Evolutionary conservation across 2,113 vertebrate genomes (phyloP), one percentile per base, ranked within the genome.

Genomic region (Cyprinus carpio): DNA sequence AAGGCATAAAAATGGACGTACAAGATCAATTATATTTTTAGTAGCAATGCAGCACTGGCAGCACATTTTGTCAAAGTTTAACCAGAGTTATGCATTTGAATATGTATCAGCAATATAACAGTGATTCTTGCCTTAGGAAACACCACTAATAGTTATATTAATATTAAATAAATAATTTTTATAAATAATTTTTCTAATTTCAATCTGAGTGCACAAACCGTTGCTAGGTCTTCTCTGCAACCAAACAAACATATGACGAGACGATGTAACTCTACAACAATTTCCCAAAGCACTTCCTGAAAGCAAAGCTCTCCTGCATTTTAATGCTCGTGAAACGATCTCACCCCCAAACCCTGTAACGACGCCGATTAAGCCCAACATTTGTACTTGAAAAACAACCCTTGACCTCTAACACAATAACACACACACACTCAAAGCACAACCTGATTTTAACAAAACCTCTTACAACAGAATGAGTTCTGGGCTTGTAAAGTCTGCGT

Each of bases 251-350:
- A 75, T 49, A 49, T 49, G 13, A 43, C 40, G 8, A 27, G 37
- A 67, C 43, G 83, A 84, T 12, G 58, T 18, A 69, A 69, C 40
- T 49, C 75, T 0, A 40, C 64, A 13, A 31, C 10, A 49, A 81
- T 71, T 69, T 49, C 78, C 75, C 58, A 75, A 49, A 75, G n/a
- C 72, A 85, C 82, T 83, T 74, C 80, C 72, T 69, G 25, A 8
- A 34, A 80, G 16, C 77, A 64, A 80, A 80, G 72, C 72, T 75
- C 67, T 56, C 12, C 77, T 51, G 74, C 49, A 81, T 43, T 77
- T 54, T 27, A 20, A 43, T 62, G 46, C 56, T 65, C 62, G 25
- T 23, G 62, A 67, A 75, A 75, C 64, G 54, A 84, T 75, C 49
- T 20, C 34, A 75, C n/a, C 51, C 51, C 29, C 37, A 84, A 75